These are phyloP conservation scores for Adineta ricciae DNA, from an alignment of 2,888 invertebrate species.

Conservation along the genomic window DNA sequence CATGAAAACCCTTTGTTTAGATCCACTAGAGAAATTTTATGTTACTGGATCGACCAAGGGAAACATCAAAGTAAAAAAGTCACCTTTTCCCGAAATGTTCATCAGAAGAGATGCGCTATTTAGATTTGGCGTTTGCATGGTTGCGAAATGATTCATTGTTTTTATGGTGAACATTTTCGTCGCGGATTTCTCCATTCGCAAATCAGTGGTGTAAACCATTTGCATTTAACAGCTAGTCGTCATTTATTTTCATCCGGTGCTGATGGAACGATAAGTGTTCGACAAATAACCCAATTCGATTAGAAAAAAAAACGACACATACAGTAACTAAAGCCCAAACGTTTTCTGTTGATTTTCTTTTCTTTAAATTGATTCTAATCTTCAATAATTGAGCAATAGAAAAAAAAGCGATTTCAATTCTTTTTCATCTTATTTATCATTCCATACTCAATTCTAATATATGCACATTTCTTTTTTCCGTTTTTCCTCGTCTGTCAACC, in stretches of 20 bases:
- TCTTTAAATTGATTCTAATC: constrained; percentile 45
- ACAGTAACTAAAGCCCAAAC: no score
- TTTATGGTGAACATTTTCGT: constrained; percentile 79
- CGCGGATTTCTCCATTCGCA: constrained; percentile 89
- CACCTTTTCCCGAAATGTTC: background rate
- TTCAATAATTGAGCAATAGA: constrained; percentile 35
- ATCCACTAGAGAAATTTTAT: constrained; percentile 88
- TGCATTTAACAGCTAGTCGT: constrained; percentile 76
- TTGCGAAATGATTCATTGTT: constrained; percentile 72
- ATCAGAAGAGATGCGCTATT: constrained; percentile 36
- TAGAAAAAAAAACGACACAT: no score
- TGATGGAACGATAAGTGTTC: constrained; percentile 94
- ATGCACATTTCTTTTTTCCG: background rate
- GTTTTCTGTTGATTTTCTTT: background rate
- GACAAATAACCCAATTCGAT: constrained; percentile 57
- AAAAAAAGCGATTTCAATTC: background rate
- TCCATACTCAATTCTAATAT: background rate
- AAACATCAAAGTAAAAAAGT: constrained; percentile 52
- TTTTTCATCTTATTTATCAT: background rate
- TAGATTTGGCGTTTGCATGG: constrained; percentile 85
- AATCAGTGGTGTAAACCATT: constrained; percentile 66
- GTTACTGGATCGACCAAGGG: constrained; percentile 68
- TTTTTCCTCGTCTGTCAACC: background rate
- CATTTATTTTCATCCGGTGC: constrained; percentile 94
- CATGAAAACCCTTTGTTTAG: constrained; percentile 83